Evolutionary conservation across 2,888 invertebrate genomes (phyloP).

Genomic region (Papilio demoleus): DNA sequence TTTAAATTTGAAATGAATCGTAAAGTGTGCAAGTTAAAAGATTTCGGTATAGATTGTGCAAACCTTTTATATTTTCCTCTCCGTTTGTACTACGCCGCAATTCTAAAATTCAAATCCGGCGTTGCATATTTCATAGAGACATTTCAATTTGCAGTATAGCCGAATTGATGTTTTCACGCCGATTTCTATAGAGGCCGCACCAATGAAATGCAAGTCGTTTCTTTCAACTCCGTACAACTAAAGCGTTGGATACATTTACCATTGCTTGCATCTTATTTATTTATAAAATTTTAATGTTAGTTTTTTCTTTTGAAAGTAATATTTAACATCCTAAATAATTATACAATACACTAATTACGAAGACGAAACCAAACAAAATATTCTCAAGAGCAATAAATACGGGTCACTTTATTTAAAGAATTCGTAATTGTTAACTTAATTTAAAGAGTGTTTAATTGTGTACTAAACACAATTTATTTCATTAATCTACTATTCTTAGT

Average conservation of each 20-base stretch:
- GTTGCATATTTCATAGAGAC: constrained; percentile 33
- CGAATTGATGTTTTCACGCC: constrained; percentile 31
- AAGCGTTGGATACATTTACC: neutral
- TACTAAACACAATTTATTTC: no score
- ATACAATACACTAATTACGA: no score
- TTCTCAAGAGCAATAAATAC: no score
- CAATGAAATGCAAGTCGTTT: neutral
- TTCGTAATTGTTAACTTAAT: no score
- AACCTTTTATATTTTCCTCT: constrained; percentile 11
- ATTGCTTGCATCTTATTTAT: neutral
- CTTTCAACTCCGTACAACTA: neutral
- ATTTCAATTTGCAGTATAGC: constrained; percentile 35
- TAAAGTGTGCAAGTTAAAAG: constrained; percentile 2
- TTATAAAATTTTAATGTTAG: neutral
- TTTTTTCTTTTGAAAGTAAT: no score
- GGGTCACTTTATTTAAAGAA: no score
- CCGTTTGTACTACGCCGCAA: constrained; percentile 24
- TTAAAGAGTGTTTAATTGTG: no score
- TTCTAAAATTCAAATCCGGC: constrained; percentile 32
- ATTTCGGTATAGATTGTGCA: neutral
- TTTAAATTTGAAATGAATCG: neutral
- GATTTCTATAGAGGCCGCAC: neutral
- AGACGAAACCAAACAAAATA: no score
- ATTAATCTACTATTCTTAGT: no score
- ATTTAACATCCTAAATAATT: no score